Conservation (phyloP, 2,888 invertebrate species). For the Caenorhabditis imperialis region DNA sequence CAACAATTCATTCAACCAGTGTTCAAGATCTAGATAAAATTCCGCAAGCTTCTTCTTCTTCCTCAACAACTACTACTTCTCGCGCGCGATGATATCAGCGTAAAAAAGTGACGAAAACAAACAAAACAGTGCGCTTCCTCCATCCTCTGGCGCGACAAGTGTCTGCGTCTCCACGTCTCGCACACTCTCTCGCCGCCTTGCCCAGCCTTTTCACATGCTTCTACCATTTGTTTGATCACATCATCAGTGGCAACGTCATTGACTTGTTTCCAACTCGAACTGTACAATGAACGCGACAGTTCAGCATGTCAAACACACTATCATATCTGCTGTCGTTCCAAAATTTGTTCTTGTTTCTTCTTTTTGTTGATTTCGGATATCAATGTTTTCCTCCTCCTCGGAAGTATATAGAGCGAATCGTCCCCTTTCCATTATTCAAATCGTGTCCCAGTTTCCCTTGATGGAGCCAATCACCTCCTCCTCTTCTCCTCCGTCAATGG, state of each 20-base stretch:
- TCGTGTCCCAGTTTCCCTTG: constrained; percentile 18
- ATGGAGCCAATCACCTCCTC: constrained; percentile 6
- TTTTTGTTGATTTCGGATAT: too few species aligned
- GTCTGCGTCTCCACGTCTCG: constrained; percentile 14
- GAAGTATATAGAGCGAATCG: too few species aligned
- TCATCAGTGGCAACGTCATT: constrained; percentile 52
- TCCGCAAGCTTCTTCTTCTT: too few species aligned
- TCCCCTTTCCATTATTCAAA: too few species aligned
- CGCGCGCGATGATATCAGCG: constrained; percentile 46
- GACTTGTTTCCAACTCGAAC: constrained; percentile 47
- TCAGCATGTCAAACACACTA: too few species aligned
- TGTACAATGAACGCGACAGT: constrained; percentile 17
- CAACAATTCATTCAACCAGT: too few species aligned
- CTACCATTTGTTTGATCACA: constrained; percentile 53
- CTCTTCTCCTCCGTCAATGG: constrained; percentile 36
- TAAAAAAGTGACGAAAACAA: constrained; percentile 48
- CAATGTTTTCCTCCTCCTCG: too few species aligned
- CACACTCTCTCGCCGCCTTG: constrained; percentile 20
- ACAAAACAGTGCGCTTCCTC: constrained; percentile 24
- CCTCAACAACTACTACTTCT: too few species aligned
- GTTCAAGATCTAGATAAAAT: too few species aligned
- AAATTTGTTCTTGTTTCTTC: too few species aligned
- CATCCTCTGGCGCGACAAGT: background rate
- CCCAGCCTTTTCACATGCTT: constrained; percentile 36
- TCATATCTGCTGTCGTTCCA: too few species aligned